Evolutionary conservation across 2,888 invertebrate genomes (phyloP), one percentile per base, ranked within the genome.

Genomic region (Stramonita haemastoma): DNA sequence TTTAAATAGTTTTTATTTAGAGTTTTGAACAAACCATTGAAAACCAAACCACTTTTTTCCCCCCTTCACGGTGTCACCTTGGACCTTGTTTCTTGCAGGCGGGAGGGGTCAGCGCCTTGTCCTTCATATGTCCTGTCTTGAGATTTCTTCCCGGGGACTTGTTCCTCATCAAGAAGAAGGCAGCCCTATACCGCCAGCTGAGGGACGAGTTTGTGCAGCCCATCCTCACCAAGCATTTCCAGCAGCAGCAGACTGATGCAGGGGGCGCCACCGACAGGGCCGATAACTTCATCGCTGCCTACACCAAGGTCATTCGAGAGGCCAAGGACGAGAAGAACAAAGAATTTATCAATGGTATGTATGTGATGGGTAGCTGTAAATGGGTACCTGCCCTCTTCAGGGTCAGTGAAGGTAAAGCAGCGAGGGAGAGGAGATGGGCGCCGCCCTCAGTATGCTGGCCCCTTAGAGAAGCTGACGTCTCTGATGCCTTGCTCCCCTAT

Each of bases 41-140:
- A n/a, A n/a, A n/a, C n/a, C n/a, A n/a, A n/a, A n/a, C n/a, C n/a
- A n/a, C n/a, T n/a, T n/a, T n/a, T n/a, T n/a, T n/a, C n/a, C n/a
- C n/a, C n/a, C n/a, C n/a, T n/a, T n/a, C n/a, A n/a, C n/a, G n/a
- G n/a, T n/a, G n/a, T 46, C 8, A 46, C 46, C 46, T 46, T 46
- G 46, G 46, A 5, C 46, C 8, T 46, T 8, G 4, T 8, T 46
- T 2, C 46, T 11, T 11, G n/a, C 84, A 84, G 84, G 84, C 84
- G 0, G 84, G 84, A 34, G 84, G 84, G 84, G 84, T 84, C n/a
- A 84, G 84, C 84, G 84, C 84, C 57, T 29, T 84, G 84, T 84
- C 84, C 57, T 84, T 84, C 84, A 56, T 84, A 13, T 84, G 84
- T 29, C 84, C 84, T 29, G 29, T 29, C n/a, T 29, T 84, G 56